Conservation (phyloP, 2,113 vertebrate species). For the Melanocharis versteri region DNA sequence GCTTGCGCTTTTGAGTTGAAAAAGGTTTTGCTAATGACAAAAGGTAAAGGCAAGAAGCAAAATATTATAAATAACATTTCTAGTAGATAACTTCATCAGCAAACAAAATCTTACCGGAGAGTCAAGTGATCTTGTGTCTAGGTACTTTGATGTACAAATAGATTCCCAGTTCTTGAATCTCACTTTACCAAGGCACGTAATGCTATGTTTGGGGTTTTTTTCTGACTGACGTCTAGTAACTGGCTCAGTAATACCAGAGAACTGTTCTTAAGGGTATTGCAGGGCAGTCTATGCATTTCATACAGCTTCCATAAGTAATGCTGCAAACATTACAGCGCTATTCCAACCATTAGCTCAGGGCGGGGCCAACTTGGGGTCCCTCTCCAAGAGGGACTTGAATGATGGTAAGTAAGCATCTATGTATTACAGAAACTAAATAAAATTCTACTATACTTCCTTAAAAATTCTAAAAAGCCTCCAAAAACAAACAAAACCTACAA, state of each 20-base stretch:
- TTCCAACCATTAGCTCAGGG: neutral
- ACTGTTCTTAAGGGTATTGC: neutral
- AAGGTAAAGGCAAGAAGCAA: neutral
- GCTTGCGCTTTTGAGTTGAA: neutral
- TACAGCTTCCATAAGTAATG: neutral
- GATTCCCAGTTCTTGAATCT: neutral
- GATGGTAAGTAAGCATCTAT: neutral
- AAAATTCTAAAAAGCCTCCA: neutral
- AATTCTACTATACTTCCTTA: neutral
- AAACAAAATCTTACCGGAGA: neutral
- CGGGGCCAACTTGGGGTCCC: accelerated
- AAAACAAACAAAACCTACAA: neutral
- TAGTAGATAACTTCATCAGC: neutral
- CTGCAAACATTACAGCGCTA: neutral
- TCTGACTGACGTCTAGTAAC: neutral
- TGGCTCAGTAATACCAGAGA: neutral
- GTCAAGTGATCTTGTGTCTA: accelerated
- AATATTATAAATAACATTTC: neutral
- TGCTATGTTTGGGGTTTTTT: neutral
- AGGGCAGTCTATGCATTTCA: neutral
- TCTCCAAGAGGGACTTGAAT: neutral
- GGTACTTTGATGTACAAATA: neutral
- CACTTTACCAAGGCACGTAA: neutral
- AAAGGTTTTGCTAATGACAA: neutral
- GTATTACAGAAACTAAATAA: neutral